A percentile compares a stretch with the other conserved stretches of the same genome.
Evolutionary conservation across 2,888 invertebrate genomes (phyloP).

Genomic region (Cremastinae sp.): DNA sequence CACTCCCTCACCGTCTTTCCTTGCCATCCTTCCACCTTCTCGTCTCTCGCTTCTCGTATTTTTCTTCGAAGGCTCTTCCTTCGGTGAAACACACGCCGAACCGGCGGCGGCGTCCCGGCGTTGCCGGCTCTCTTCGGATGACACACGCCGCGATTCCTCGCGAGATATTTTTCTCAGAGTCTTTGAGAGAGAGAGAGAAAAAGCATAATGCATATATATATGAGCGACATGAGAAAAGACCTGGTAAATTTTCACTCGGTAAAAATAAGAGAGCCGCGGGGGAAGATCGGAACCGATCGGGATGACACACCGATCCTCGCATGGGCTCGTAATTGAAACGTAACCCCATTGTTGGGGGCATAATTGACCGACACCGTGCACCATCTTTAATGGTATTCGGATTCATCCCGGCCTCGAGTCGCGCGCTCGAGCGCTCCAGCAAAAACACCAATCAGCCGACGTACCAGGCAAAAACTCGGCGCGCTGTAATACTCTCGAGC

Average conservation of each 20-base stretch:
- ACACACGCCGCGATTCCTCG: slow-evolving; percentile 26
- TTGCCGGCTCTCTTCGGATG: slow-evolving; percentile 67
- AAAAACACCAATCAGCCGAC: slow-evolving; percentile 74
- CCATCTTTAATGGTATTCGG: slow-evolving; percentile 20
- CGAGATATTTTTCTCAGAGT: slow-evolving; percentile 23
- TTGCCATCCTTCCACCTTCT: slow-evolving; percentile 30
- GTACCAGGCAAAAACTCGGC: slow-evolving; percentile 70
- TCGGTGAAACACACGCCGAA: slow-evolving; percentile 53
- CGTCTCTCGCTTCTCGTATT: slow-evolving; percentile 51
- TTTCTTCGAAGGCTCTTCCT: slow-evolving; percentile 42
- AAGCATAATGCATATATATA: no score
- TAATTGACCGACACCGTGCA: slow-evolving; percentile 78
- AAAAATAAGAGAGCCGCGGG: no score
- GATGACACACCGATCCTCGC: slow-evolving; percentile 67
- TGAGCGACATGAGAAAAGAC: no score
- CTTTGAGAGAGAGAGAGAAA: slow-evolving; percentile 26
- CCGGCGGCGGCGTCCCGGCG: slow-evolving; percentile 66
- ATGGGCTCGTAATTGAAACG: slow-evolving; percentile 77
- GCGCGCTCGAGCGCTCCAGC: slow-evolving; percentile 62
- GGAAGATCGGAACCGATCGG: slow-evolving; percentile 29
- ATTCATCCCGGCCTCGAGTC: slow-evolving; percentile 21
- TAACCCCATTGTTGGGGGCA: slow-evolving; percentile 78
- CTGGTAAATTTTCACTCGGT: no score
- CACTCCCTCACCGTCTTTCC: slow-evolving; percentile 52
- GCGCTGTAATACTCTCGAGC: slow-evolving; percentile 63